Conservation (phyloP, 1,140 invertebrate species). For the Neodiprion fabricii region DNA sequence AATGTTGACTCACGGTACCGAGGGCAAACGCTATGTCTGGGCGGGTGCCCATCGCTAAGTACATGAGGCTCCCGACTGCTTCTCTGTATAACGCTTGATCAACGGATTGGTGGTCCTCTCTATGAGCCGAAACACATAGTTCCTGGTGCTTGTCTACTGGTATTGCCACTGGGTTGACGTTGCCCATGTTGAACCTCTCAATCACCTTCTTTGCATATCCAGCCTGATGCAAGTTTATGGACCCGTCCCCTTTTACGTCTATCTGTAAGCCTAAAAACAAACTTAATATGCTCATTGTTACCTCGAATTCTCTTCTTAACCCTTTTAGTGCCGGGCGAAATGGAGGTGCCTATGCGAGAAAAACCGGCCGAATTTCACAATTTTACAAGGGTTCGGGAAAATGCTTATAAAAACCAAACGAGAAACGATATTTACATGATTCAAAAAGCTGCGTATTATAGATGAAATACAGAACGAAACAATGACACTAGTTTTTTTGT, state of each 20-base stretch:
- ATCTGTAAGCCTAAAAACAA: constrained; percentile 45
- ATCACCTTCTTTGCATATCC: constrained; percentile 16
- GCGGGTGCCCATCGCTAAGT: constrained; percentile 40
- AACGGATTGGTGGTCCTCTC: neutral
- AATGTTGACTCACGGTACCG: constrained; percentile 35
- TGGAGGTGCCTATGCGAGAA: too few relatives aligned
- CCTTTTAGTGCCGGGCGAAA: too few relatives aligned
- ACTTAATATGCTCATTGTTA: constrained; percentile 17
- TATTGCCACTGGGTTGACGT: constrained; percentile 18
- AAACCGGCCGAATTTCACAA: too few relatives aligned
- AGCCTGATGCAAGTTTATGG: constrained; percentile 13
- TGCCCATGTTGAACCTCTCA: constrained; percentile 11
- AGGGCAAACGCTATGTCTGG: constrained; percentile 47
- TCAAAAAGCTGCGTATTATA: too few relatives aligned
- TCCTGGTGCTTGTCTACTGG: constrained; percentile 26
- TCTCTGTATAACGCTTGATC: constrained; percentile 36
- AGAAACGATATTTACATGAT: too few relatives aligned
- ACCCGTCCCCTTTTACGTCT: constrained; percentile 11
- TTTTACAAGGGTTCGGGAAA: too few relatives aligned
- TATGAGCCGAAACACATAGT: neutral
- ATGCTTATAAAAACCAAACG: too few relatives aligned
- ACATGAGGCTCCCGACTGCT: constrained; percentile 46
- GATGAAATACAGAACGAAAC: too few relatives aligned
- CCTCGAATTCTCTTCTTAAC: constrained; percentile 14
- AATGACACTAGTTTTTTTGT: too few relatives aligned